Conservation (phyloP, 2,113 vertebrate genomes). For the Rhinopithecus roxellana region DNA sequence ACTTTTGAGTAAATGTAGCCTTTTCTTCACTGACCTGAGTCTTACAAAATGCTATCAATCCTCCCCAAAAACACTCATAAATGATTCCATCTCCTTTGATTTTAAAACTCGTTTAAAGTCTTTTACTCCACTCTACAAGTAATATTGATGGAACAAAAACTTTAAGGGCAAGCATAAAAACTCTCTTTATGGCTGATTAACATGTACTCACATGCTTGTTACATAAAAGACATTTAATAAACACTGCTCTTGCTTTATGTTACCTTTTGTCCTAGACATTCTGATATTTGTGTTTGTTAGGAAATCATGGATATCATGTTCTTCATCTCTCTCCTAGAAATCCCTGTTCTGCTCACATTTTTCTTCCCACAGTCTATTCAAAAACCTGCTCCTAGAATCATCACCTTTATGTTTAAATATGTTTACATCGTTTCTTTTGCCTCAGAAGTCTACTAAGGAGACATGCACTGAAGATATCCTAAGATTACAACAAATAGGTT, state of each 20-base stretch:
- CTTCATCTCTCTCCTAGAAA: conserved; percentile 6
- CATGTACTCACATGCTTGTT: background rate
- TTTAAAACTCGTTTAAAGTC: conserved; percentile 1
- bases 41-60: conserved; percentile 3
- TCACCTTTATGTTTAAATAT: conserved; percentile 4
- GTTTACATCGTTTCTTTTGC: conserved; percentile 18
- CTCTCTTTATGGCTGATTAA: conserved; percentile 18
- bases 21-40: conserved; percentile 10
- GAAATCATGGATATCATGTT: conserved; percentile 18
- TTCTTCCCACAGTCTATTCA: background rate
- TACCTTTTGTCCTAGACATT: conserved; percentile 40
- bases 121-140: conserved; percentile 11
- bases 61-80: conserved; percentile 10
- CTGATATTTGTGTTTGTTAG: conserved; percentile 9
- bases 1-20: background rate
- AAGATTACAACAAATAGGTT: conserved; percentile 24
- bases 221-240: conserved; percentile 42
- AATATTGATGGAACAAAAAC: conserved; percentile 42
- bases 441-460: background rate
- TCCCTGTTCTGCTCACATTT: background rate
- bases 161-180: conserved; percentile 27
- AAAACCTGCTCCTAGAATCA: background rate
- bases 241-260: conserved; percentile 12
- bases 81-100: conserved; percentile 36
- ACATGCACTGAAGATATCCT: background rate